Evolutionary conservation across 1,140 invertebrate species (phyloP), one percentile per base, ranked within the genome.

Genomic region (Delia radicum): DNA sequence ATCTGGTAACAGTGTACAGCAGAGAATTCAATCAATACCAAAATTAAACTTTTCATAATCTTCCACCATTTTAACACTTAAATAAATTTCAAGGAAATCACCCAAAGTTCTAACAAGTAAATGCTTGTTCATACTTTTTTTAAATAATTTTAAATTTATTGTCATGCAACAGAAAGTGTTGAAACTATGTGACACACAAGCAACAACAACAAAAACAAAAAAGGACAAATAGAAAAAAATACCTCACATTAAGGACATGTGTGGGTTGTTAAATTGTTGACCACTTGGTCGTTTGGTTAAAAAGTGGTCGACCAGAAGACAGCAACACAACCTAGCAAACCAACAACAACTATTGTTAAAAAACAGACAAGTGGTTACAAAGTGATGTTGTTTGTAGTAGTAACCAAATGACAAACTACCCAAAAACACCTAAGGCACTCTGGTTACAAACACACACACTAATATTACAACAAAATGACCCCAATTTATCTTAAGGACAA

Each of bases 401-500:
- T 3, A n/a, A 55, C 48, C 15, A 55, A 55, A 55, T 55, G 48
- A 55, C 48, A 55, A 55, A 55, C 48, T 55, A 21, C 48, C 28
- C 18, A 37, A 24, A 37, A 55, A n/a, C 42, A 7, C n/a, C 18
- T 13, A 72, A 55, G 24, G n/a, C 18, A n/a, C n/a, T 55, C 24
- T 15, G 48, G n/a, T 18, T 55, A 55, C 15, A 55, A 24, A n/a
- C 29, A 33, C 69, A 28, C 75, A 74, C 65, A 76, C 75, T 48
- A 73, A 73, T 27, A 24, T 55, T n/a, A 63, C 28, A 42, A 12
- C 31, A 24, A 84, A 84, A 83, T 84, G 80, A 84, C 82, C 81
- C 80, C 81, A 84, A 84, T 84, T 84, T 84, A 84, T 84, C 82
- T 84, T 84, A 18, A 10, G 48, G 18, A 21, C 18, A 55, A 55